phyloP scores from a whole-genome alignment of 2,113 vertebrate species.

The Cottus gobio region DNA sequence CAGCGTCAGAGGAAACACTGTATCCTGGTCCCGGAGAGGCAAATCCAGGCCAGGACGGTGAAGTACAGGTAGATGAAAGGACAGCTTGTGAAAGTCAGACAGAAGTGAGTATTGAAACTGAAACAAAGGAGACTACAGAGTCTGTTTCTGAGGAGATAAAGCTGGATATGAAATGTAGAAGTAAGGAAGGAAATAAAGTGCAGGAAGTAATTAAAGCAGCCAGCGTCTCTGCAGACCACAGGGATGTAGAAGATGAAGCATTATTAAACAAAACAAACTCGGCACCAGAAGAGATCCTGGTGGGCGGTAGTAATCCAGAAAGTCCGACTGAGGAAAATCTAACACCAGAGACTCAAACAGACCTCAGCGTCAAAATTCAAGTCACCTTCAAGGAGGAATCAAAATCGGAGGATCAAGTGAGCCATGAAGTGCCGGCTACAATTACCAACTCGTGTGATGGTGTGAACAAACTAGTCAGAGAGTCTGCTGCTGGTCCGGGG shows the following conservation, averaged over 20 bases:
- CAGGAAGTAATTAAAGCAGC: conserved; percentile 17
- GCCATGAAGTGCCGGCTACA: conserved; percentile 11
- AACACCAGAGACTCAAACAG: conserved; percentile 32
- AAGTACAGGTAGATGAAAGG: conserved; percentile 18
- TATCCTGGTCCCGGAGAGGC: conserved; percentile 6
- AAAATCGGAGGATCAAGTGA: conserved; percentile 23
- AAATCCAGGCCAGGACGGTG: conserved; percentile 24
- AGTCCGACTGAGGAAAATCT: conserved; percentile 3
- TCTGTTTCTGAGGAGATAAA: conserved; percentile 34
- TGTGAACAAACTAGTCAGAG: conserved; percentile 25
- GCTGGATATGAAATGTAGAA: conserved; percentile 29
- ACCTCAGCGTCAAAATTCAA: conserved; percentile 57
- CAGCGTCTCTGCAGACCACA: not conserved
- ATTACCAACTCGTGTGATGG: conserved; percentile 31
- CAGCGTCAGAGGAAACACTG: conserved; percentile 21
- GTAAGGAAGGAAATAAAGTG: not conserved
- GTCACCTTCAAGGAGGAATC: conserved; percentile 40
- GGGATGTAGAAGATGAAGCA: not conserved
- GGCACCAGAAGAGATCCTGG: conserved; percentile 14
- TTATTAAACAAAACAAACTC: not conserved
- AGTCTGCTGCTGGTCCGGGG: conserved; percentile 11
- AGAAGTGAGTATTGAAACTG: conserved; percentile 19
- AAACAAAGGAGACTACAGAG: conserved; percentile 19
- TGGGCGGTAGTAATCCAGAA: conserved; percentile 19
- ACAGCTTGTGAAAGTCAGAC: not conserved